Evolutionary conservation across 2,113 vertebrate genomes (phyloP).

Genomic region (Hemiscyllium ocellatum): DNA sequence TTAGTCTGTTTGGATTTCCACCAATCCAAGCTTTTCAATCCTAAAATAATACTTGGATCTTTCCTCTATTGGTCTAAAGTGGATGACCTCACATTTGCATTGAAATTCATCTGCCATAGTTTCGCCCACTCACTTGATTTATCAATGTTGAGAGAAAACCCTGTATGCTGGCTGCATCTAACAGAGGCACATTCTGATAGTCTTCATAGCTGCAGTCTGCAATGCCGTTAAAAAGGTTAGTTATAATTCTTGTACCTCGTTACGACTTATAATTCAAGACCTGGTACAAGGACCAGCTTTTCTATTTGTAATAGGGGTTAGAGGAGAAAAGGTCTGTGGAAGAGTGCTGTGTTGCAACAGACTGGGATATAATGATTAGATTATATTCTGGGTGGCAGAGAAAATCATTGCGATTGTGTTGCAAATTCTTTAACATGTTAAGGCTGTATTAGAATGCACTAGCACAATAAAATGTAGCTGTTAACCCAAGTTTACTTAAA

Average conservation of each 20-base stretch:
- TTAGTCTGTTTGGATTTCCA: background rate
- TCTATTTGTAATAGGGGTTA: background rate
- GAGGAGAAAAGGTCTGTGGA: background rate
- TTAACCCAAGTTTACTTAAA: constrained; percentile 25
- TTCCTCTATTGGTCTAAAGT: background rate
- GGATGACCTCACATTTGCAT: background rate
- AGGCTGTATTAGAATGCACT: background rate
- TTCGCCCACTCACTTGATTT: background rate
- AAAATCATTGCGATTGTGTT: background rate
- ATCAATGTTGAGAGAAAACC: background rate
- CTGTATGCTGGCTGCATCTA: background rate
- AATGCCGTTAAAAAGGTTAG: background rate
- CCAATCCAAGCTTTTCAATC: background rate
- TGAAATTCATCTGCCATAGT: background rate
- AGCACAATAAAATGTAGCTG: constrained; percentile 8
- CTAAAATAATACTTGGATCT: background rate
- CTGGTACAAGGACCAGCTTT: background rate
- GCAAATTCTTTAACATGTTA: background rate
- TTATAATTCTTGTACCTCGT: background rate
- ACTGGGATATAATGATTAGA: background rate
- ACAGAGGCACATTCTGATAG: background rate
- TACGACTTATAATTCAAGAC: too few relatives aligned
- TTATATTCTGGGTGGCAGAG: constrained; percentile 5
- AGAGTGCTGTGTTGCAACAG: background rate
- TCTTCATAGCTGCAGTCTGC: background rate